These are phyloP conservation scores for Alviniconcha strummeri DNA, from an alignment of 2,888 invertebrate species.

Conservation along the genomic window DNA sequence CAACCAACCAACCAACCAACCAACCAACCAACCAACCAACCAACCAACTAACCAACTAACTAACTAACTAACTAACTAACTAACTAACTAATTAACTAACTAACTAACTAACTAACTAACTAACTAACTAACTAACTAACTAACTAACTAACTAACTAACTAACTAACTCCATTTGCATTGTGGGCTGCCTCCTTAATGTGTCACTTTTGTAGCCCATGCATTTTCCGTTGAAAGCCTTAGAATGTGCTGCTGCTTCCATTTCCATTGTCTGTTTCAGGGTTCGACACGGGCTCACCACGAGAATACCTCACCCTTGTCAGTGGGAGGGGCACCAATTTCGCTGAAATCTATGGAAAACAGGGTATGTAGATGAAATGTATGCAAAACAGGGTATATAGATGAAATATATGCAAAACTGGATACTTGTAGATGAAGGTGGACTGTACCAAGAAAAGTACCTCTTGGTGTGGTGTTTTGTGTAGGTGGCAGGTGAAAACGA, in stretches of 20 bases:
- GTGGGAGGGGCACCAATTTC: constrained; percentile 51
- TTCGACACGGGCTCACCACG: constrained; percentile 39
- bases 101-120: background rate
- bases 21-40: background rate
- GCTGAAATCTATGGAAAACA: constrained; percentile 51
- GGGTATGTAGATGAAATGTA: constrained; percentile 42
- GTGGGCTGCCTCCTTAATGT: no score
- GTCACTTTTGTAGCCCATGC: no score
- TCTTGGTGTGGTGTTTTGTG: no score
- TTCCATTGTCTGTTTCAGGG: constrained; percentile 1
- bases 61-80: background rate
- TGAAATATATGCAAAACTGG: no score
- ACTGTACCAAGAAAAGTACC: no score
- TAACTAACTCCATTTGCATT: background rate
- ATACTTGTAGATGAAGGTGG: no score
- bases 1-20: background rate
- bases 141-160: background rate
- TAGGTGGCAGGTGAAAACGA: no score
- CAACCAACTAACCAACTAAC: background rate
- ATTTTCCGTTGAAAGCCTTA: no score
- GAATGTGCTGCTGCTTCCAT: no score
- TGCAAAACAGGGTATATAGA: no score
- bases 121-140: background rate
- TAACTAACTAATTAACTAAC: background rate
- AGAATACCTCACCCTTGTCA: constrained; percentile 50